Base-by-base conservation (phyloP, 2,797 vertebrate genomes). In the Helarctos malayanus region DNA sequence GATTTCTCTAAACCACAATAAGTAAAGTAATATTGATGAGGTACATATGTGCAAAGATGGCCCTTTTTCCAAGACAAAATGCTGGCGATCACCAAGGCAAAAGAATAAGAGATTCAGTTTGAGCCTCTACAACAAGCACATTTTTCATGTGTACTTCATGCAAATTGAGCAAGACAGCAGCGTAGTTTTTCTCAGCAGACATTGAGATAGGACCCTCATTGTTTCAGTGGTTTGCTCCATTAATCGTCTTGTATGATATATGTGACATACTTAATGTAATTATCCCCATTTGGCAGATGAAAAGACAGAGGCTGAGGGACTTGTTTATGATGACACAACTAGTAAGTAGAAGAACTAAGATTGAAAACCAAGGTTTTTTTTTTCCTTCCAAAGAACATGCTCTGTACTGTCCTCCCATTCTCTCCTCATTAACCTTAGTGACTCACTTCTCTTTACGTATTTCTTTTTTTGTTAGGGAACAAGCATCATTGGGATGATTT, bases 391-490 rank as follows among this genome's bases (percentile, higher is more conserved):
- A 84, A 95, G n/a, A 78, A 52, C 3, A 92, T 75, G 18, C 10
- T 27, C 87, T 87, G 1, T 47, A 41, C 56, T 85, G 21, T 73
- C 21, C 23, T 95, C 2, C 23, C 4, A 32, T 56, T 95, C 18
- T 88, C 8, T 92, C 23, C 49, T 47, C 16, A 49, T 84, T 86
- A 73, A 80, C 38, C 27, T 95, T 63, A 83, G 65, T 75, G 7
- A 69, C 35, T 93, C 27, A 38, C 5, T 89, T 94, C 29, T 21
- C 18, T 95, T 91, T 85, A 83, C 5, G 14, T 97, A 54, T 96
- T 96, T 95, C 45, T 81, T 49, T 87, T 35, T 90, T 63, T 89
- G 9, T 85, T 95, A 86, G 79, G 71, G 45, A 83, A 63, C 2
- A 71, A 12, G 5, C 7, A 47, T 61, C 47, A 76, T n/a, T 56